phyloP scores from a whole-genome alignment of 2,113 vertebrate species.

The Syngnathus scovelli region DNA sequence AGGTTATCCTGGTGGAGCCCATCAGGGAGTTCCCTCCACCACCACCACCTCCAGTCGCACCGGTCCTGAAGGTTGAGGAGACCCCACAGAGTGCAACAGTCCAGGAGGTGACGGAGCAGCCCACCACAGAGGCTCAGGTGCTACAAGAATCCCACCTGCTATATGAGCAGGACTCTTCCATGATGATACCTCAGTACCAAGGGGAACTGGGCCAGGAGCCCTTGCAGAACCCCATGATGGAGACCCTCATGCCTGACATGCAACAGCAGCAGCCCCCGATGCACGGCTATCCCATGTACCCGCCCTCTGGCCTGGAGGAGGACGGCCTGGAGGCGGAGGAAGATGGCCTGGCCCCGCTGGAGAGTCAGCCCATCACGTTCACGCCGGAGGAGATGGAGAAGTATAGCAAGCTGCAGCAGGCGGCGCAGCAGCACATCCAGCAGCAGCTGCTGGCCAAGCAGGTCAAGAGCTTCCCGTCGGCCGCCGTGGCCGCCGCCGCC shows the following conservation, averaged over 20 bases:
- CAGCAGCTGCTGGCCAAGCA: conserved; percentile 97
- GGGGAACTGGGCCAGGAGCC: conserved; percentile 64
- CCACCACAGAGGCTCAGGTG: conserved; percentile 62
- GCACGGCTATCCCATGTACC: conserved; percentile 79
- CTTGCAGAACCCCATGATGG: conserved; percentile 68
- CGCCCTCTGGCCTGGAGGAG: conserved; percentile 75
- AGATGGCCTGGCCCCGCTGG: conserved; percentile 87
- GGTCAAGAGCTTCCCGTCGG: conserved; percentile 87
- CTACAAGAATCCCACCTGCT: conserved; percentile 57
- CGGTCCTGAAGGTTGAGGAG: conserved; percentile 66
- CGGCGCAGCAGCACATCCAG: conserved; percentile 96
- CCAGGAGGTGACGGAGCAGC: conserved; percentile 67
- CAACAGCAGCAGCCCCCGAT: conserved; percentile 67
- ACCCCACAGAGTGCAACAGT: conserved; percentile 34
- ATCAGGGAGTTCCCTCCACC: conserved; percentile 80
- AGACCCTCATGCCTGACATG: conserved; percentile 76
- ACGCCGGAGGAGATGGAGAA: conserved; percentile 99
- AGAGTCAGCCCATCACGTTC: conserved; percentile 97
- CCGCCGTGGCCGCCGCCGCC: conserved; percentile 68
- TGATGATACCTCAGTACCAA: conserved; percentile 67
- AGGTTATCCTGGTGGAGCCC: conserved; percentile 76
- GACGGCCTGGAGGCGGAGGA: conserved; percentile 82
- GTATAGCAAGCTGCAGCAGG: conserved; percentile 97
- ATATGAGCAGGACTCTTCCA: conserved; percentile 66
- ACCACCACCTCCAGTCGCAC: conserved; percentile 69